Evolutionary conservation across 2,797 vertebrate species (phyloP), one percentile per base, ranked within the genome.

Genomic region (Gymnothorax javanicus): DNA sequence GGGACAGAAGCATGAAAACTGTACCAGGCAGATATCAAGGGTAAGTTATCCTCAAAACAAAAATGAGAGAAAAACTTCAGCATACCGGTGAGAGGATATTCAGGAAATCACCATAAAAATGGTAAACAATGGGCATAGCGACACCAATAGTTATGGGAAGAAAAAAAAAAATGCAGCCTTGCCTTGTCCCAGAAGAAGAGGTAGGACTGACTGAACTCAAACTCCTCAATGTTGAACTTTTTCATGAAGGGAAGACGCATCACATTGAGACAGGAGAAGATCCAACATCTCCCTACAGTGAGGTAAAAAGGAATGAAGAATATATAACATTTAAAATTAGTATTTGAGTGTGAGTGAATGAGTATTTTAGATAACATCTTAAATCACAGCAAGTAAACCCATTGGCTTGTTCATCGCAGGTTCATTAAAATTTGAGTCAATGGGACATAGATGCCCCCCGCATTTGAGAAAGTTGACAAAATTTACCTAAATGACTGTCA

Each of bases 131-230:
- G 3, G 13, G 7, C n/a, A 73, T 11, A 33, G 3, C 2, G 4
- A 12, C 12, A 77, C 7, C 13, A 50, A 33, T 25, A 58, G 57
- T 4, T 20, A 77, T 33, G 59, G 25, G 17, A 12, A 23, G 54
- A 27, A 11, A 5, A 43, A 5, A 43, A 2, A 57, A 2, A 60
- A 12, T 43, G 0, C 1, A 0, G 4, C 11, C 88, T 93, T 91
- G 96, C 99, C 98, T 99, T 99, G 92, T 99, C 99, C 99, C 99
- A 99, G 95, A 99, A 99, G 93, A 99, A 99, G 60, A 99, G 95
- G 88, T 99, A 98, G 0, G 99, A 97, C 91, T 99, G 99, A 95
- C 98, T 99, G 94, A 99, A 99, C 92, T 99, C 99, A 95, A 99
- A 99, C 95, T 99, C 99, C 92, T 99, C 99, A 69, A 99, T 95